A percentile compares a stretch with the other conserved stretches of the same genome.
phyloP scores from a whole-genome alignment of 2,888 invertebrate genomes.

The Eupithecia tripunctaria region DNA sequence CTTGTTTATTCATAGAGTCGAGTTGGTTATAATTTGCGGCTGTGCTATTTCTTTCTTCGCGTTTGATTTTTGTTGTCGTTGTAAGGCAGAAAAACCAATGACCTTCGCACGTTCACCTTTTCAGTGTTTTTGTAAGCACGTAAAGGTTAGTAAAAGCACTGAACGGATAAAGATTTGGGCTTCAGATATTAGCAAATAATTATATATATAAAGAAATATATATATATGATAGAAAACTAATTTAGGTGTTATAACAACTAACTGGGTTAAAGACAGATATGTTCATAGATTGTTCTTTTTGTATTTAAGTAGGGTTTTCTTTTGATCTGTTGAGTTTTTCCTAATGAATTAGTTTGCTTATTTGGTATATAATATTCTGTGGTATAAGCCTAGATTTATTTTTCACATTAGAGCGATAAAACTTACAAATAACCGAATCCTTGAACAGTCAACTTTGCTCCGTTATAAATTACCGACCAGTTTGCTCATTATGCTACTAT shows the following conservation, averaged over 20 bases:
- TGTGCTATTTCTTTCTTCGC: slow-evolving; percentile 38
- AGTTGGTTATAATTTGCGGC: slow-evolving; percentile 42
- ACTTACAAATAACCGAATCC: slow-evolving; percentile 48
- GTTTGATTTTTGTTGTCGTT: slow-evolving; percentile 61
- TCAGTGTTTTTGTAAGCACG: slow-evolving; percentile 47
- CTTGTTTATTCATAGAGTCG: slow-evolving; percentile 70
- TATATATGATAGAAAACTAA: neutral
- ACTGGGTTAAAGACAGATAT: neutral
- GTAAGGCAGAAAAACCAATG: slow-evolving; percentile 63
- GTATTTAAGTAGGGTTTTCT: neutral
- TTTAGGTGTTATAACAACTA: neutral
- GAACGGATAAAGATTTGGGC: slow-evolving; percentile 21
- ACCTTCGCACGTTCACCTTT: slow-evolving; percentile 64
- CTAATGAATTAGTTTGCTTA: neutral
- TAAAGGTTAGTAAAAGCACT: slow-evolving; percentile 30
- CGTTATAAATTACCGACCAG: slow-evolving; percentile 49
- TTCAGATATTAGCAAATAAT: neutral
- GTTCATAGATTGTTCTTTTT: neutral
- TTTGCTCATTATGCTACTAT: slow-evolving; percentile 28
- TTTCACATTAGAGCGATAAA: slow-evolving; percentile 47
- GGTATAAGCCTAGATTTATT: slow-evolving; percentile 33
- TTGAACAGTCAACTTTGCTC: slow-evolving; percentile 55
- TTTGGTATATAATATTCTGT: neutral
- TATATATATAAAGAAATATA: no score
- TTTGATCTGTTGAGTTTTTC: neutral